Conservation (phyloP, 2,797 vertebrate species). For the Acanthis flammea region DNA sequence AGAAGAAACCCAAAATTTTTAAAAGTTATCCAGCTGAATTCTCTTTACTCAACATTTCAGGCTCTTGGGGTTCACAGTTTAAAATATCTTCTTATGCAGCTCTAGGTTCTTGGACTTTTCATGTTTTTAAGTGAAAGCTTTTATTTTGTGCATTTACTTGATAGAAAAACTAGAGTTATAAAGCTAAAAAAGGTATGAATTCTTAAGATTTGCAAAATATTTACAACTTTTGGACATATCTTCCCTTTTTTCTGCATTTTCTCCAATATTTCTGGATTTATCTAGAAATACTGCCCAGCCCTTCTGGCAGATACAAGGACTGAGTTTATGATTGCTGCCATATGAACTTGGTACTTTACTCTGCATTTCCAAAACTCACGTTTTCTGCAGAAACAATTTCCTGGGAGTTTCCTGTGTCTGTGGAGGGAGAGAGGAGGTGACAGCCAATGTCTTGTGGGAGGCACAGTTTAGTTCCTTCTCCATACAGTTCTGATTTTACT, state of each 20-base stretch:
- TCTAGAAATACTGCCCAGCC: background rate
- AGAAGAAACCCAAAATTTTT: accelerated
- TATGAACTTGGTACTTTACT: background rate
- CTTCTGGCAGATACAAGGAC: background rate
- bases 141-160: background rate
- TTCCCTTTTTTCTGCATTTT: background rate
- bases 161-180: background rate
- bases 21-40: background rate
- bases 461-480: background rate
- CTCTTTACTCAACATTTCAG: background rate
- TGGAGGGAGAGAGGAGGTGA: background rate
- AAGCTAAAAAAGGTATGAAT: background rate
- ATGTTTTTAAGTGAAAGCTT: background rate
- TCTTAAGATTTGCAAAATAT: background rate
- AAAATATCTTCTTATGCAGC: background rate
- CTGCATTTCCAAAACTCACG: background rate
- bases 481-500: background rate
- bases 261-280: background rate
- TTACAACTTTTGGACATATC: background rate
- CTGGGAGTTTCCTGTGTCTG: background rate
- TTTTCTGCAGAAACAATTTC: background rate
- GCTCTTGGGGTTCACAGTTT: background rate
- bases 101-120: background rate
- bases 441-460: background rate
- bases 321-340: background rate